These are phyloP conservation scores for Olivierus martensii DNA, from an alignment of 1,140 invertebrate species.

Conservation along the genomic window DNA sequence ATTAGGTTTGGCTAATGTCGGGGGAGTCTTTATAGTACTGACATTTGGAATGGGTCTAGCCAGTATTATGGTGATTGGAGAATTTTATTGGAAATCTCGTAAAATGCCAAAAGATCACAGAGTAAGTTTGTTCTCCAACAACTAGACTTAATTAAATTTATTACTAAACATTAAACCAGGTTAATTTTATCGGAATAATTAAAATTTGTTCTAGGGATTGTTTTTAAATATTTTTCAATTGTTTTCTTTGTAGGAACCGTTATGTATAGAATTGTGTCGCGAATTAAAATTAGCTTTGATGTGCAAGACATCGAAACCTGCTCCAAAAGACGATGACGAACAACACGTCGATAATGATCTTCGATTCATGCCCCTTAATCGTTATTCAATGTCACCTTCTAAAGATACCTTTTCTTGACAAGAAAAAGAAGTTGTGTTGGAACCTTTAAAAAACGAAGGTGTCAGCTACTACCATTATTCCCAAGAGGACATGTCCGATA, in stretches of 20 bases:
- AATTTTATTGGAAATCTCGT: constrained; percentile 26
- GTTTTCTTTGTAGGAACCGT: constrained; percentile 19
- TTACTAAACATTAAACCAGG: background rate
- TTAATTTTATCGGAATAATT: background rate
- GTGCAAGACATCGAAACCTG: constrained; percentile 45
- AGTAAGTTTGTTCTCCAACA: constrained; percentile 22
- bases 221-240: background rate
- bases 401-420: constrained; percentile 16
- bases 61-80: constrained; percentile 23
- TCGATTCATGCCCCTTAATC: constrained; percentile 20
- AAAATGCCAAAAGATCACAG: constrained; percentile 23
- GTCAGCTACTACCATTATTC: too few relatives aligned
- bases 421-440: background rate
- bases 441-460: too few relatives aligned
- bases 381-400: background rate
- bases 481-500: too few relatives aligned
- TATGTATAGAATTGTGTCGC: constrained; percentile 21
- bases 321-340: background rate
- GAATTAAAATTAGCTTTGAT: constrained; percentile 59
- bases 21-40: constrained; percentile 36
- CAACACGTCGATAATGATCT: constrained; percentile 18
- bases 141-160: background rate
- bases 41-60: constrained; percentile 25
- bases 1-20: constrained; percentile 33
- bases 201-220: background rate